Evolutionary conservation across 2,888 invertebrate genomes (phyloP).

Genomic region (Callinectes sapidus): DNA sequence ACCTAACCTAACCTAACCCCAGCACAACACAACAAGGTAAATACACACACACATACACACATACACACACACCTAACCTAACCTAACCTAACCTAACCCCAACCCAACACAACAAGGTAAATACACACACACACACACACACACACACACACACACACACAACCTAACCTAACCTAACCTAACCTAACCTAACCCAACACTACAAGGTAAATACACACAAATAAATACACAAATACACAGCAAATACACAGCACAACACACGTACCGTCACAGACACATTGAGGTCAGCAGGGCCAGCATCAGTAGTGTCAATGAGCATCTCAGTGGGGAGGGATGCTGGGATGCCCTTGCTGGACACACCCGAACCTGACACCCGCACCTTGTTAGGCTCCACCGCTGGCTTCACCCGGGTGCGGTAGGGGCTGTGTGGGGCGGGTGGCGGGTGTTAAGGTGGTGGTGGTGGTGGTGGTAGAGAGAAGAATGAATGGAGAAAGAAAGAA

Average conservation of each 20-base stretch:
- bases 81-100: no score
- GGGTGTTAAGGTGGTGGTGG: background rate
- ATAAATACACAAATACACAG: background rate
- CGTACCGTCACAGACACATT: slow-evolving; percentile 77
- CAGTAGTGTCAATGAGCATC: slow-evolving; percentile 89
- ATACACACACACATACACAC: no score
- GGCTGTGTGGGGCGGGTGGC: slow-evolving; percentile 43
- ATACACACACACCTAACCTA: no score
- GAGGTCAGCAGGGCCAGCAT: slow-evolving; percentile 85
- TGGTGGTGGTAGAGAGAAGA: background rate
- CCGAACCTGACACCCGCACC: slow-evolving; percentile 90
- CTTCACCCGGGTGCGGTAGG: slow-evolving; percentile 67
- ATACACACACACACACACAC: no score
- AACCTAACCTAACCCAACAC: no score
- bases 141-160: no score
- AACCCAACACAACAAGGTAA: no score
- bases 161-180: no score
- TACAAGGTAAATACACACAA: no score
- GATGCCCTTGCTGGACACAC: slow-evolving; percentile 84
- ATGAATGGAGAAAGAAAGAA: no score
- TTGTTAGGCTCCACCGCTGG: slow-evolving; percentile 83
- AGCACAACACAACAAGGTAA: no score
- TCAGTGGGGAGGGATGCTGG: slow-evolving; percentile 86
- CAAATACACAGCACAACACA: slow-evolving; percentile 2
- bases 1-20: no score